A percentile compares a stretch with the other conserved stretches of the same genome.
phyloP scores from a whole-genome alignment of 1,140 invertebrate genomes.

The Pseudomyrmex cubaensis region DNA sequence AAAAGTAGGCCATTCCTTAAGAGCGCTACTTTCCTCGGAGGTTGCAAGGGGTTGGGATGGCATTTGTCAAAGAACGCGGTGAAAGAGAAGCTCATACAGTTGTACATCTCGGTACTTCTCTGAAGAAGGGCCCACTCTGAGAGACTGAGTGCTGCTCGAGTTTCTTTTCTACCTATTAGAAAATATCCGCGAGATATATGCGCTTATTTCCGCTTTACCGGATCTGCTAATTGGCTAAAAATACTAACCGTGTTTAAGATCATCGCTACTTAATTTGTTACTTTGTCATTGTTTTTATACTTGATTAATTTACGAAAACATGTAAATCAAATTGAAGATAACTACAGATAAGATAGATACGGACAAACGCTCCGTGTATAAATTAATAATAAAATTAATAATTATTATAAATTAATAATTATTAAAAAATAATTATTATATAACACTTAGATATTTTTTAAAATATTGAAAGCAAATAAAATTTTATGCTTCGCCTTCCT shows the following conservation, averaged over 20 bases:
- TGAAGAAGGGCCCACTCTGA: constrained; percentile 43
- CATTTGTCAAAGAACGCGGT: constrained; percentile 26
- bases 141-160: constrained; percentile 48
- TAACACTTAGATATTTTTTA: no score
- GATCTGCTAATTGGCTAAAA: constrained; percentile 46
- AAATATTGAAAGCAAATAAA: background rate
- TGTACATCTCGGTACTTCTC: constrained; percentile 50
- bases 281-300: background rate
- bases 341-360: no score
- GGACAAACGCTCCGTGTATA: no score
- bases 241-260: constrained; percentile 31
- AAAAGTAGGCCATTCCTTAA: constrained; percentile 67
- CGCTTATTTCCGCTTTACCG: constrained; percentile 50
- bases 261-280: background rate
- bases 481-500: background rate
- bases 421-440: background rate
- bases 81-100: constrained; percentile 57
- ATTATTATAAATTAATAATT: background rate
- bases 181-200: constrained; percentile 37
- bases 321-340: no score
- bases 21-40: constrained; percentile 18
- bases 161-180: constrained; percentile 49
- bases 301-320: background rate
- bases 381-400: no score
- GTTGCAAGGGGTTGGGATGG: constrained; percentile 17